A percentile compares a stretch with the other conserved stretches of the same genome.
Conservation (phyloP, 2,888 invertebrate genomes). For the Heliothis peltigera region DNA sequence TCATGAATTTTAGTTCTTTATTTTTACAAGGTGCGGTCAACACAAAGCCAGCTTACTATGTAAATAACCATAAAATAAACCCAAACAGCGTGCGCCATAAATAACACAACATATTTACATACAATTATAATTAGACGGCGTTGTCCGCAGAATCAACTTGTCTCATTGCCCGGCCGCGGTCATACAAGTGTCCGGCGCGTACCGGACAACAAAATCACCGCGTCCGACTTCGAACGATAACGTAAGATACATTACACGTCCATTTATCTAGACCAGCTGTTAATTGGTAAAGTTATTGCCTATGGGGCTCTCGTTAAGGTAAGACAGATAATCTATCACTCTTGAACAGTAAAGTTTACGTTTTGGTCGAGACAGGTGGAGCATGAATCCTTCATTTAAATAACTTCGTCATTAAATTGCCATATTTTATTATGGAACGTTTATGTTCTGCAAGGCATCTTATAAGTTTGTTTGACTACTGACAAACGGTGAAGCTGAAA, state of each 20-base stretch:
- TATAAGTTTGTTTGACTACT: background rate
- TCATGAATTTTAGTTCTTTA: background rate
- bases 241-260: constrained; percentile 48
- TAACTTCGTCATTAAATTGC: constrained; percentile 13
- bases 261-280: constrained; percentile 43
- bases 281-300: constrained; percentile 50
- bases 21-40: constrained; percentile 8
- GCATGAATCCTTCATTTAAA: background rate
- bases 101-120: constrained; percentile 53
- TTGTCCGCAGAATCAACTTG: constrained; percentile 54
- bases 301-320: constrained; percentile 16
- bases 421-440: background rate
- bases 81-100: constrained; percentile 32
- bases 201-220: constrained; percentile 54
- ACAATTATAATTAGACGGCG: constrained; percentile 57
- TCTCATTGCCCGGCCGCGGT: constrained; percentile 30
- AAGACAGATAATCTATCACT: constrained; percentile 19
- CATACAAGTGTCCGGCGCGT: constrained; percentile 48
- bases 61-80: constrained; percentile 41
- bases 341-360: constrained; percentile 5
- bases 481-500: background rate
- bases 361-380: background rate
- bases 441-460: background rate
- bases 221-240: constrained; percentile 31
- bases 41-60: constrained; percentile 8